A percentile compares a stretch with the other conserved stretches of the same genome.
Evolutionary conservation across 2,888 invertebrate species (phyloP).

Genomic region (Tortricodes alternella): DNA sequence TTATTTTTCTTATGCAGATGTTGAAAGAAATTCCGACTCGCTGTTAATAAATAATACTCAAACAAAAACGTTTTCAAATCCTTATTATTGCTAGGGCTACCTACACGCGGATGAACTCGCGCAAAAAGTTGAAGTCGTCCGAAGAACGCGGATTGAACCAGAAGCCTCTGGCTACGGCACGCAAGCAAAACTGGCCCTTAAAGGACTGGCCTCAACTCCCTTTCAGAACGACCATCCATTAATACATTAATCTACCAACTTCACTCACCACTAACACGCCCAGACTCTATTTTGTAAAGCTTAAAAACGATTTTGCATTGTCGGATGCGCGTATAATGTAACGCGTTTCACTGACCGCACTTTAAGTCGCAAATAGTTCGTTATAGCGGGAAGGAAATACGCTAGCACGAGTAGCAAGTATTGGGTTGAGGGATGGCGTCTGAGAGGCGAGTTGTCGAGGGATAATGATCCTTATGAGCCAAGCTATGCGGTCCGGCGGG

Average conservation of each 20-base stretch:
- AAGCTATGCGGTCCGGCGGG: conserved; percentile 68
- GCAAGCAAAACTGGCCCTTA: conserved; percentile 63
- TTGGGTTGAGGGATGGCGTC: conserved; percentile 66
- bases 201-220: conserved; percentile 51
- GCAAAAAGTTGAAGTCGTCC: conserved; percentile 75
- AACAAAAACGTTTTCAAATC: conserved; percentile 53
- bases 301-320: conserved; percentile 63
- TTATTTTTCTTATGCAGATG: too few species aligned
- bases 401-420: conserved; percentile 39
- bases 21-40: not conserved
- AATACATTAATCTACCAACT: conserved; percentile 60
- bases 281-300: conserved; percentile 56
- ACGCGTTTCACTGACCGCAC: conserved; percentile 40
- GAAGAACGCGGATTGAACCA: conserved; percentile 77
- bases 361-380: conserved; percentile 61
- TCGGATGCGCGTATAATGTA: conserved; percentile 37
- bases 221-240: conserved; percentile 54
- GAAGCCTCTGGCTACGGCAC: conserved; percentile 44
- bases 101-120: conserved; percentile 67
- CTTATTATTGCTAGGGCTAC: conserved; percentile 67
- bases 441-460: conserved; percentile 47
- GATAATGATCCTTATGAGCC: conserved; percentile 59
- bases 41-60: conserved; percentile 17
- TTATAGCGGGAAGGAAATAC: conserved; percentile 59
- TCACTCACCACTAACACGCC: conserved; percentile 48